Evolutionary conservation across 2,888 invertebrate species (phyloP).

Genomic region (Odontomyia ornata): DNA sequence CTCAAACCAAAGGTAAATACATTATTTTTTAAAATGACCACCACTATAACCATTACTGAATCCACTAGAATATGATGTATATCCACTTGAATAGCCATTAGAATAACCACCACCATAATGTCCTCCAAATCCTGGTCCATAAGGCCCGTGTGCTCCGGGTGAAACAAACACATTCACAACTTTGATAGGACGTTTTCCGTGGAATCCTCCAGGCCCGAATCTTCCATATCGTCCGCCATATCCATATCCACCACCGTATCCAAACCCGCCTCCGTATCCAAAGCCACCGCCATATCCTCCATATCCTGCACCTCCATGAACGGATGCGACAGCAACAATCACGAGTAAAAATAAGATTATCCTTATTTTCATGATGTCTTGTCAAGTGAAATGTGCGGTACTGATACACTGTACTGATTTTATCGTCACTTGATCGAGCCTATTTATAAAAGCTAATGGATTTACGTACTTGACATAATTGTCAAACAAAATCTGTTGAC

Average conservation of each 20-base stretch:
- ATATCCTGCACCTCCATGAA: background rate
- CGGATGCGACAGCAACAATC: background rate
- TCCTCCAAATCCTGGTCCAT: background rate
- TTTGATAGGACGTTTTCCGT: background rate
- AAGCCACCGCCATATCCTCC: background rate
- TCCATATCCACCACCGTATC: background rate
- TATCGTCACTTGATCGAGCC: background rate
- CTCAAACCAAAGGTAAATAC: background rate
- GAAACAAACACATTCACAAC: constrained; percentile 17
- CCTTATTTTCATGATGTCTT: constrained; percentile 1
- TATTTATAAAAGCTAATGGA: constrained; percentile 29
- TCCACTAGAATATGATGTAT: constrained; percentile 22
- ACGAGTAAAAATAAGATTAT: background rate
- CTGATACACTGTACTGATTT: background rate
- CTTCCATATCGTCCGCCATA: background rate
- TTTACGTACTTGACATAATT: constrained; percentile 18
- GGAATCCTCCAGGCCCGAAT: background rate
- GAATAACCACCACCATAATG: background rate
- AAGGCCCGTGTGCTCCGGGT: background rate
- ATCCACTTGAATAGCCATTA: constrained; percentile 20
- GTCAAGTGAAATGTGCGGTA: background rate
- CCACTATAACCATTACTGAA: constrained; percentile 6
- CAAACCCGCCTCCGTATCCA: background rate
- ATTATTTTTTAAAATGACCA: background rate
- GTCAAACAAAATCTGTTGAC: background rate